These are phyloP conservation scores for Stomatorhinus ivindoensis DNA, from an alignment of 2,113 vertebrate genomes.

Conservation along the genomic window DNA sequence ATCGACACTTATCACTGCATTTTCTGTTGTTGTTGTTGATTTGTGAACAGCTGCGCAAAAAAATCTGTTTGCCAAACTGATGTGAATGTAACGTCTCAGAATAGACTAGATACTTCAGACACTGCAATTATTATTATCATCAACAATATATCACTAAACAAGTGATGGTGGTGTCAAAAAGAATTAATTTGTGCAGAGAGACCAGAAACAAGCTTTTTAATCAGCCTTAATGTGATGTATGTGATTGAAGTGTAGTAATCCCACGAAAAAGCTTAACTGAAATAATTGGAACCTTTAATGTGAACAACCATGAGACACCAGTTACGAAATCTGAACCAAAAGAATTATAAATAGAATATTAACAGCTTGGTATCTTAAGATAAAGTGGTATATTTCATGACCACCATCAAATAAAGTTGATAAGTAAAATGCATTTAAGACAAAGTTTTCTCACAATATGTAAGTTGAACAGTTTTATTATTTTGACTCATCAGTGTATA, in stretches of 20 bases:
- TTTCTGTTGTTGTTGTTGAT: neutral
- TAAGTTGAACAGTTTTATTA: neutral
- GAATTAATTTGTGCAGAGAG: slow-evolving; percentile 28
- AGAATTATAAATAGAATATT: neutral
- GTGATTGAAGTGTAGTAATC: neutral
- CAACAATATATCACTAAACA: neutral
- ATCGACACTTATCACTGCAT: neutral
- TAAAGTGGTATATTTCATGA: neutral
- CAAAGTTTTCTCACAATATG: neutral
- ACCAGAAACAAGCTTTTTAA: slow-evolving; percentile 22
- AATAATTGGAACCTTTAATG: neutral
- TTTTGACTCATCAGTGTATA: neutral
- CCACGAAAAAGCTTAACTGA: neutral
- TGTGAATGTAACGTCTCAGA: neutral
- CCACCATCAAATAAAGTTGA: neutral
- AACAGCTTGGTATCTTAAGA: neutral
- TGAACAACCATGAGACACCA: neutral
- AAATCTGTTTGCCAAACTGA: neutral
- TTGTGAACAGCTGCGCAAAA: neutral
- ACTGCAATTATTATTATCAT: neutral
- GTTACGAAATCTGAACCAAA: neutral
- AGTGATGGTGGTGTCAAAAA: slow-evolving; percentile 10
- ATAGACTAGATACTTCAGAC: neutral
- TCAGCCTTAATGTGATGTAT: neutral
- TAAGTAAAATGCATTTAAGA: neutral